Base-by-base conservation (phyloP, 2,888 invertebrate species). In the Diaperis boleti region DNA sequence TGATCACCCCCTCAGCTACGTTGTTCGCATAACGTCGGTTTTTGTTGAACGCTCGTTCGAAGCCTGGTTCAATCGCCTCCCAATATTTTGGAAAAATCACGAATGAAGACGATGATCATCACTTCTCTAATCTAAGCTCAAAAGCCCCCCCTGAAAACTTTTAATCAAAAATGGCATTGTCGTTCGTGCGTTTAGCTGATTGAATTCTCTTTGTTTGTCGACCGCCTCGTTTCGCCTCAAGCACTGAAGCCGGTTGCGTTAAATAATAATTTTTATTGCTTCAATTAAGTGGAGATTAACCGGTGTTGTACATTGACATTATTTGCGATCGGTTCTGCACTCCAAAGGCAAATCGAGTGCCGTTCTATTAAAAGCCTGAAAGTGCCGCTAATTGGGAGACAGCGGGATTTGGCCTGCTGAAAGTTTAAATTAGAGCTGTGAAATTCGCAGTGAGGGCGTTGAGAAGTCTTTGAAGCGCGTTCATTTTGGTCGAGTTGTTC, bases 201-300 rank as follows among this genome's bases (percentile, higher is more conserved):
- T 54, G 54, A 54, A 54, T 26, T 41, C 26, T 54, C 54, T 54
- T 54, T 54, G 54, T 54, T 22, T 5, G n/a, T 11, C 18, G 15
- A 22, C 54, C 54, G 54, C 54, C 54, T 22, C 41, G 41, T 54
- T 54, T 54, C 54, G 7, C 54, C 10, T 54, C 54, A 26, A 22
- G 50, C 35, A 37, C 20, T 20, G 22, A 56, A 56, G 55, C 55
- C 44, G 42, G 44, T 56, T 42, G 42, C 55, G 10, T 41, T 44
- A 56, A 42, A 33, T 54, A n/a, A n/a, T n/a, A 39, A 56, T 44
- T 56, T 44, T 56, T 56, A 56, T 31, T 31, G 33, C 42, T 44
- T 56, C 55, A 56, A 56, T 56, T 56, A 56, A 56, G 31, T 56
- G 44, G 33, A 56, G 33, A 56, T 56, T 56, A 35, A 56, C 31